These are phyloP conservation scores for Rallus crepitans DNA, from an alignment of 2,797 vertebrate genomes.

Conservation along the genomic window DNA sequence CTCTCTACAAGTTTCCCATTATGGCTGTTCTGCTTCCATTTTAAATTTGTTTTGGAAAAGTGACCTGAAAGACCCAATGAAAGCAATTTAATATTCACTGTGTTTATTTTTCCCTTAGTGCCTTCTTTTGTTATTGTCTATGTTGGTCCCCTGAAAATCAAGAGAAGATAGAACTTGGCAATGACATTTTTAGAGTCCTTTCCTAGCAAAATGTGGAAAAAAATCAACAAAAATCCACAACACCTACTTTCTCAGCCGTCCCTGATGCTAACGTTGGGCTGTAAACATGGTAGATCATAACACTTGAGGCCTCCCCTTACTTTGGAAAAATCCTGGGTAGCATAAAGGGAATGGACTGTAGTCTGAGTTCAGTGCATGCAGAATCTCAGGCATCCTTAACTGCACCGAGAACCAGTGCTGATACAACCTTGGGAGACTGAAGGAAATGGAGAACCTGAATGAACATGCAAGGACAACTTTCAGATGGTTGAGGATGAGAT, in stretches of 20 bases:
- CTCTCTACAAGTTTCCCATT: neutral
- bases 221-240: rapidly evolving
- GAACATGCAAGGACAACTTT: neutral
- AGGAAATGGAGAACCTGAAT: neutral
- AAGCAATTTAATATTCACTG: neutral
- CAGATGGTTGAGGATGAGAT: neutral
- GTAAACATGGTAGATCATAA: neutral
- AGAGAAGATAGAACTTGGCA: neutral
- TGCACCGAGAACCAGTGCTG: neutral
- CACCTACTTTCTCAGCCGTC: neutral
- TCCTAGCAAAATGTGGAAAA: neutral
- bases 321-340: neutral
- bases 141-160: neutral
- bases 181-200: neutral
- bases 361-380: neutral
- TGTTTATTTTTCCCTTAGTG: neutral
- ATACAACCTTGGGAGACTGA: neutral
- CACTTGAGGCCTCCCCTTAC: neutral
- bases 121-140: neutral
- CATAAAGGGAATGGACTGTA: neutral
- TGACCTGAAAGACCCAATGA: neutral
- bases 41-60: neutral
- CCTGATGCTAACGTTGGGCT: neutral
- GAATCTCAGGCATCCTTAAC: neutral
- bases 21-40: neutral